Percentiles rank a stretch among this genome's conserved stretches.
Evolutionary conservation across 2,888 invertebrate species (phyloP).

Genomic region (Tipula confusa): DNA sequence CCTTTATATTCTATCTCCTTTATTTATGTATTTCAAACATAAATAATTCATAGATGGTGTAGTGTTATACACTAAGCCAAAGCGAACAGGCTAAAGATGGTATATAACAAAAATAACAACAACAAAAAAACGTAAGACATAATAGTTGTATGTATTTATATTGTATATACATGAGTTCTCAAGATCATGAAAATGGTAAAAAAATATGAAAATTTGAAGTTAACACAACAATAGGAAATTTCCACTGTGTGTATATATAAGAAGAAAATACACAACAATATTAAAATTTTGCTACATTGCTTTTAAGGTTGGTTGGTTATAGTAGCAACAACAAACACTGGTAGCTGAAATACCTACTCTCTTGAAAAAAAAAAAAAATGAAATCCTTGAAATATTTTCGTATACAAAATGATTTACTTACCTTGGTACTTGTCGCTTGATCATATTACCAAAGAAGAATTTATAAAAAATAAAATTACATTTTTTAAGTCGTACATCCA

Average conservation of each 20-base stretch:
- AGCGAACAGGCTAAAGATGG: conserved; percentile 3
- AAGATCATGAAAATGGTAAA: background rate
- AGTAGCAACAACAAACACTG: background rate
- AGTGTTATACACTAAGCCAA: background rate
- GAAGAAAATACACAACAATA: background rate
- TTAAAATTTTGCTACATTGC: background rate
- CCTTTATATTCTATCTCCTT: background rate
- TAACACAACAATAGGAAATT: background rate
- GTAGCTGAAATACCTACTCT: background rate
- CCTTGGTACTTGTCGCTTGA: background rate
- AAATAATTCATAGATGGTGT: conserved; percentile 7
- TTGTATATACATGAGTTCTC: conserved; percentile 5
- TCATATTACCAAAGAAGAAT: background rate
- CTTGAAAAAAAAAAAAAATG: background rate
- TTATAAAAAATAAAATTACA: background rate
- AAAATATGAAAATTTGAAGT: background rate
- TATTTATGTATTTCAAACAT: background rate
- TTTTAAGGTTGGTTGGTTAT: background rate
- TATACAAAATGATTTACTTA: background rate
- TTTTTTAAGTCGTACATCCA: too few relatives aligned
- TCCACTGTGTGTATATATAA: background rate
- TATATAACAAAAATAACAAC: background rate
- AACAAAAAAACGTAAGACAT: background rate
- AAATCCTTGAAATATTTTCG: background rate
- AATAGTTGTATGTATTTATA: background rate